Evolutionary conservation across 2,888 invertebrate species (phyloP).

Genomic region (Polyommatus icarus): DNA sequence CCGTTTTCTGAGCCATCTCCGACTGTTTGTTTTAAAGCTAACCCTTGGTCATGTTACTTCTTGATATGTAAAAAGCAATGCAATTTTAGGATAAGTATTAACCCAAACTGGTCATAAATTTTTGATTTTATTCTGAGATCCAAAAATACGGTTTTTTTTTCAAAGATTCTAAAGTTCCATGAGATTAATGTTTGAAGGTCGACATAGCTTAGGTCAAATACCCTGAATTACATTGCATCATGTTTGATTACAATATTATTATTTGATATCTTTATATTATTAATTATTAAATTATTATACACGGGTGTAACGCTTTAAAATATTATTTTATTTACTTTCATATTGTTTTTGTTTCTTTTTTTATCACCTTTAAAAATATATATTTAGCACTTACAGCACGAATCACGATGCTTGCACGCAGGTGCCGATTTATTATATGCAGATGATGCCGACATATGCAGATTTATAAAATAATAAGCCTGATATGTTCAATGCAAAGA

Average conservation of each 20-base stretch:
- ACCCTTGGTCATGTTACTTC: too few species aligned
- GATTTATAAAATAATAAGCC: not conserved
- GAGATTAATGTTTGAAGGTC: not conserved
- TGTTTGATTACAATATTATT: not conserved
- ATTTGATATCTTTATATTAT: not conserved
- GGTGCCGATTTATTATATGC: too few species aligned
- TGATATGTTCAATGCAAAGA: not conserved
- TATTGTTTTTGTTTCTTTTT: not conserved
- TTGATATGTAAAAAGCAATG: too few species aligned
- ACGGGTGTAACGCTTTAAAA: not conserved
- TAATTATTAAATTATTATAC: not conserved
- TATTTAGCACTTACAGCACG: not conserved
- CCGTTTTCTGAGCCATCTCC: too few species aligned
- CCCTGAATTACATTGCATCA: not conserved
- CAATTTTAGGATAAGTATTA: too few species aligned
- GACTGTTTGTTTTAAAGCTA: too few species aligned
- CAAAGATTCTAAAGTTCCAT: too few species aligned
- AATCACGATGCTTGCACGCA: not conserved
- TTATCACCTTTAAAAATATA: not conserved
- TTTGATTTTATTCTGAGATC: too few species aligned
- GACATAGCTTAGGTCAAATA: not conserved
- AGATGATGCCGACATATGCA: too few species aligned
- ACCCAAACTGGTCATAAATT: too few species aligned
- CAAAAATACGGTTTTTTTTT: too few species aligned
- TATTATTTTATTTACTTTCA: not conserved